These are phyloP conservation scores for Ascaphus truei DNA, from an alignment of 2,113 vertebrate species.

Conservation along the genomic window DNA sequence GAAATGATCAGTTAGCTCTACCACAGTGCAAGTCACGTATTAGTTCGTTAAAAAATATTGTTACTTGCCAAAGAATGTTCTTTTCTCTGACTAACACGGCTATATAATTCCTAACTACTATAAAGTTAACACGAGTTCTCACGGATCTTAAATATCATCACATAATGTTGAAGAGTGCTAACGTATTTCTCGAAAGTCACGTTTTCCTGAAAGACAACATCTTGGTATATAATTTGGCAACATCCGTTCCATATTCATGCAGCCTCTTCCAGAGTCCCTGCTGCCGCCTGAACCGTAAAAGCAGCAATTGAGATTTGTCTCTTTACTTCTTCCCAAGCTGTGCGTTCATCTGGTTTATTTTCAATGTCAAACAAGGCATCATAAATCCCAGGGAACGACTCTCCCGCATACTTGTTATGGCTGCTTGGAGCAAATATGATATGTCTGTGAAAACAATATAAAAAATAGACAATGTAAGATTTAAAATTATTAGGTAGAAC, in stretches of 20 bases:
- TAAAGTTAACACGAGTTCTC: no score
- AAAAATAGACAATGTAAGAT: background rate
- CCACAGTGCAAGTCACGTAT: no score
- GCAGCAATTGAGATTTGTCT: constrained; percentile 83
- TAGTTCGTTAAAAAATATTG: no score
- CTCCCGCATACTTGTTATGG: constrained; percentile 91
- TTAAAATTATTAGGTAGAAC: no score
- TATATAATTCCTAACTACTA: no score
- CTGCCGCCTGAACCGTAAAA: constrained; percentile 82
- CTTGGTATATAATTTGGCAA: background rate
- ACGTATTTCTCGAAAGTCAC: no score
- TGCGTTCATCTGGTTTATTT: constrained; percentile 54
- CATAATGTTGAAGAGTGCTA: no score
- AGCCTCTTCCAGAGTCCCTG: constrained; percentile 66
- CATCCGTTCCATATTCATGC: constrained; percentile 45
- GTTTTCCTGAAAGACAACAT: no score
- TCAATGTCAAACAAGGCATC: constrained; percentile 85
- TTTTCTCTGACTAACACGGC: no score
- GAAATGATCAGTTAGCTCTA: no score
- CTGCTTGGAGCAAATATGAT: constrained; percentile 92
- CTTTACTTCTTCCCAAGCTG: constrained; percentile 82
- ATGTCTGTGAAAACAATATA: constrained; percentile 69
- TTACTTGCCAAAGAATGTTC: no score
- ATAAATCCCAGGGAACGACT: constrained; percentile 90
- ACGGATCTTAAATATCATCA: no score